A percentile compares a stretch with the other conserved stretches of the same genome.
Evolutionary conservation across 2,113 vertebrate genomes (phyloP).

Genomic region (Abramis brama): DNA sequence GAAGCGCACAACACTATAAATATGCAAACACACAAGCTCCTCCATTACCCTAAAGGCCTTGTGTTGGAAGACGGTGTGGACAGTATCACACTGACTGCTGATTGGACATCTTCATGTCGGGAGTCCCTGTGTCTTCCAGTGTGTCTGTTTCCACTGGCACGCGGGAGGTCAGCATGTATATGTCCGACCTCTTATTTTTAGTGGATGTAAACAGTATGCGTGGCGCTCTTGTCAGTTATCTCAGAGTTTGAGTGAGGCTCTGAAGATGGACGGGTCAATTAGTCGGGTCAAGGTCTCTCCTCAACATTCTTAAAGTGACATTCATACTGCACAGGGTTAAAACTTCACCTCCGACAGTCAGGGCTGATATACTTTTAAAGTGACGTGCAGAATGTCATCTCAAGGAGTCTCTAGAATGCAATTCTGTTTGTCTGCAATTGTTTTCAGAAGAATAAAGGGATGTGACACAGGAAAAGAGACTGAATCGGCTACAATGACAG

Average conservation of each 20-base stretch:
- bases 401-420: neutral
- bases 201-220: slow-evolving; percentile 44
- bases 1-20: neutral
- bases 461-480: neutral
- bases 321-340: slow-evolving; percentile 27
- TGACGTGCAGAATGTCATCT: neutral
- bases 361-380: neutral
- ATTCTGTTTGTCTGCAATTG: neutral
- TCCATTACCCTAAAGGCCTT: neutral
- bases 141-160: slow-evolving; percentile 34
- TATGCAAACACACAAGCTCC: neutral
- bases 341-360: neutral
- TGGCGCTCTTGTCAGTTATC: slow-evolving; percentile 37
- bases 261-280: slow-evolving; percentile 47
- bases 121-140: slow-evolving; percentile 18
- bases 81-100: slow-evolving; percentile 10
- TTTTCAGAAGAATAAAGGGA: slow-evolving; percentile 30
- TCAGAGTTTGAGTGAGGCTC: slow-evolving; percentile 18
- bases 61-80: neutral
- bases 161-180: slow-evolving; percentile 35
- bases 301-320: slow-evolving; percentile 42
- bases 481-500: neutral
- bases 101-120: slow-evolving; percentile 40
- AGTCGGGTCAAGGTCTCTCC: slow-evolving; percentile 50
- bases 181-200: slow-evolving; percentile 53